Percentiles rank a stretch among this genome's conserved stretches.
Evolutionary conservation across 64 coral and sea anemone genomes (phyloP).

Genomic region (Montipora sp.): DNA sequence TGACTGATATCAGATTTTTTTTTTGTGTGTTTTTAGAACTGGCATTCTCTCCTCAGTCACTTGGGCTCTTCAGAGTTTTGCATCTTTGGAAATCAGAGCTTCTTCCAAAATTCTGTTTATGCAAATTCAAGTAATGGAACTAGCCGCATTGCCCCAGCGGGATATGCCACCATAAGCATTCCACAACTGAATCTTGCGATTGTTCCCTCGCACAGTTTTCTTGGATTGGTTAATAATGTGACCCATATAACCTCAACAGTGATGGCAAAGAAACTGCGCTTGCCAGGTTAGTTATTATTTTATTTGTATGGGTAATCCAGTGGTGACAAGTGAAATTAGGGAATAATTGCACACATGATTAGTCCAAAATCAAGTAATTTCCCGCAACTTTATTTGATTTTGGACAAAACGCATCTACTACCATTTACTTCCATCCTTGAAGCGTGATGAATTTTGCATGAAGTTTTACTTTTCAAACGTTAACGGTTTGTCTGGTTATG

Average conservation of each 20-base stretch:
- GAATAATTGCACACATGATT: too few species aligned
- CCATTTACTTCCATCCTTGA: too few species aligned
- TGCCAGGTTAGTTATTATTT: neutral
- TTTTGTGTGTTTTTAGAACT: constrained; percentile 35
- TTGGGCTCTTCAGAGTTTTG: constrained; percentile 54
- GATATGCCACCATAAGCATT: constrained; percentile 26
- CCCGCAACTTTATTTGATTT: too few species aligned
- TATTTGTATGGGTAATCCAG: too few species aligned
- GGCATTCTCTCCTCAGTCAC: constrained; percentile 26
- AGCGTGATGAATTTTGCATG: too few species aligned
- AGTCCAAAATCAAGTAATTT: too few species aligned
- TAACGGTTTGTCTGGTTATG: too few species aligned
- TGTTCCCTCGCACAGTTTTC: neutral
- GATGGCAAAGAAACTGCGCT: constrained; percentile 31
- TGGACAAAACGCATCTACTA: too few species aligned
- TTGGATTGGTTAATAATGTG: constrained; percentile 40
- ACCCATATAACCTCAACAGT: constrained; percentile 44
- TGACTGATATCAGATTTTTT: neutral
- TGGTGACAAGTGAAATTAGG: too few species aligned
- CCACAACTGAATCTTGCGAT: constrained; percentile 32
- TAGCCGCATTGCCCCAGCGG: neutral
- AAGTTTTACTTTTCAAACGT: too few species aligned
- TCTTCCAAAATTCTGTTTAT: constrained; percentile 1
- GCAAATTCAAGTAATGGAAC: neutral
- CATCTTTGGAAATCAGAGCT: constrained; percentile 61